phyloP scores from a whole-genome alignment of 2,888 invertebrate species.

The Melinaea menophilus region DNA sequence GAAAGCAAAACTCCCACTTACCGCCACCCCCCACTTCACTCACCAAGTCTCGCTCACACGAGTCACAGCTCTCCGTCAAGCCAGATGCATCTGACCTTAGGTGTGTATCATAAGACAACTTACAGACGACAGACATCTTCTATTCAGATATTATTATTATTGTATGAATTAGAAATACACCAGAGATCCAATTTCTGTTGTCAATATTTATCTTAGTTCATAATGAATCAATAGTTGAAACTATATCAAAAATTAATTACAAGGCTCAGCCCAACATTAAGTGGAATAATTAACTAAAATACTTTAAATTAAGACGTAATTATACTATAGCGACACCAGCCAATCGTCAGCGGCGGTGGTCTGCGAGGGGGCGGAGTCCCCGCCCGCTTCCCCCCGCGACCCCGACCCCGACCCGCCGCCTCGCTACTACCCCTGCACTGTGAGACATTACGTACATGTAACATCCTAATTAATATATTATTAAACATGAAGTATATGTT shows the following conservation, averaged over 20 bases:
- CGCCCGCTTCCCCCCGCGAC: conserved; percentile 46
- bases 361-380: conserved; percentile 35
- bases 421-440: conserved; percentile 50
- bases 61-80: conserved; percentile 87
- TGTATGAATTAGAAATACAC: too few relatives aligned
- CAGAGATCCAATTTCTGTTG: too few relatives aligned
- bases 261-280: too few relatives aligned
- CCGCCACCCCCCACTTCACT: conserved; percentile 90
- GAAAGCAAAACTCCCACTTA: conserved; percentile 83
- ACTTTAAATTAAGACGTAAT: background rate
- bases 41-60: conserved; percentile 94
- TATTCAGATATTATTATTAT: too few relatives aligned
- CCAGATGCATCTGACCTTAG: conserved; percentile 64
- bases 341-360: conserved; percentile 58
- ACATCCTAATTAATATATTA: background rate
- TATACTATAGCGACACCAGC: conserved; percentile 57
- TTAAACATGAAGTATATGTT: background rate
- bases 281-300: too few relatives aligned
- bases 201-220: too few relatives aligned
- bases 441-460: conserved; percentile 35
- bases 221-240: too few relatives aligned
- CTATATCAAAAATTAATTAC: too few relatives aligned
- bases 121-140: too few relatives aligned
- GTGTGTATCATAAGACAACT: conserved; percentile 32
- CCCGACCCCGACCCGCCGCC: conserved; percentile 30